Evolutionary conservation across 2,888 invertebrate genomes (phyloP).

Genomic region (Anodontia alba): DNA sequence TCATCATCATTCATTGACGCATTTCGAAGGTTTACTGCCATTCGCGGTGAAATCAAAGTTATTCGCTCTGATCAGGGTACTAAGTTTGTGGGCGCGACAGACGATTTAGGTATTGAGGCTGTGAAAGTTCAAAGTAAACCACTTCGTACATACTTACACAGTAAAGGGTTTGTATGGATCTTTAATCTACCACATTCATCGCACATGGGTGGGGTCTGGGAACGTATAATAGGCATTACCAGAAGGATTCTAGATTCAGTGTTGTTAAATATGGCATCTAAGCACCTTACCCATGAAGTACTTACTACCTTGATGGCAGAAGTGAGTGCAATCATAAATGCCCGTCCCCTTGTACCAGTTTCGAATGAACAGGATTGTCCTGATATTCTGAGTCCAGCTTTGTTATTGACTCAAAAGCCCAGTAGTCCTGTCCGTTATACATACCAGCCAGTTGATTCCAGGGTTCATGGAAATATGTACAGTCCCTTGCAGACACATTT

Average conservation of each 20-base stretch:
- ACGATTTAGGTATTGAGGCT: conserved; percentile 24
- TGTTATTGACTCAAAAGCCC: conserved; percentile 29
- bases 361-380: conserved; percentile 34
- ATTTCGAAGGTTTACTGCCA: conserved; percentile 39
- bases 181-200: conserved; percentile 36
- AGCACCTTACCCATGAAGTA: conserved; percentile 32
- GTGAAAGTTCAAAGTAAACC: conserved; percentile 16
- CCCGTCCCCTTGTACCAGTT: conserved; percentile 22
- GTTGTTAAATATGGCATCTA: background rate
- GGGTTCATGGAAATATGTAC: conserved; percentile 28
- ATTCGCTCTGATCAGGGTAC: conserved; percentile 40
- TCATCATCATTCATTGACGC: conserved; percentile 52
- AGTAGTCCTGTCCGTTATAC: conserved; percentile 4
- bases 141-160: background rate
- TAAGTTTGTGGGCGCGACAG: conserved; percentile 40
- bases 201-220: conserved; percentile 45
- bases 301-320: conserved; percentile 35
- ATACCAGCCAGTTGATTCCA: background rate
- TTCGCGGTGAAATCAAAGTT: conserved; percentile 28
- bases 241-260: conserved; percentile 37
- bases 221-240: conserved; percentile 39
- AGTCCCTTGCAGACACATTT: conserved; percentile 34
- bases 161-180: conserved; percentile 27
- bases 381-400: conserved; percentile 27
- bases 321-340: conserved; percentile 32